Conservation (phyloP, 2,797 vertebrate genomes). For the Strix occidentalis region DNA sequence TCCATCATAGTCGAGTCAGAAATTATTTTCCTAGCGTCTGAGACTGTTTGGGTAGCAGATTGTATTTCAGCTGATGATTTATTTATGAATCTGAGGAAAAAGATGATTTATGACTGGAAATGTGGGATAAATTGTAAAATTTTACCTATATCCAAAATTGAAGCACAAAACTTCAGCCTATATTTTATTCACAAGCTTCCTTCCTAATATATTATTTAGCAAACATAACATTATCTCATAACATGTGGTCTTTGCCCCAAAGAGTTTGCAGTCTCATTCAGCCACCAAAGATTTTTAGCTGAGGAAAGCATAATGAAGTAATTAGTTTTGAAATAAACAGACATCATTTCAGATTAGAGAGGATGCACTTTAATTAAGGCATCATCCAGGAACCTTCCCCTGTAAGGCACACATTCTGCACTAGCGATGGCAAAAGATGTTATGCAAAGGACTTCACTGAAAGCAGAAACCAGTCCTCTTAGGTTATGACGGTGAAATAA, state of each 20-base stretch:
- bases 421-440: not conserved
- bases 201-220: slow-evolving; percentile 34
- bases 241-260: slow-evolving; percentile 8
- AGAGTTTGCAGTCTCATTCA: not conserved
- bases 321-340: slow-evolving; percentile 25
- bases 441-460: not conserved
- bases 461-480: not conserved
- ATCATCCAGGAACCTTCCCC: slow-evolving; percentile 18
- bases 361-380: slow-evolving; percentile 45
- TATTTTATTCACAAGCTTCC: slow-evolving; percentile 22
- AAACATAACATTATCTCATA: slow-evolving; percentile 12
- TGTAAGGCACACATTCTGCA: not conserved
- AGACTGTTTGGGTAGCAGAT: not conserved
- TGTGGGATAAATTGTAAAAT: not conserved
- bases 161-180: not conserved
- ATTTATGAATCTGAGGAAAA: slow-evolving; percentile 11
- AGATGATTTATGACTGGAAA: not conserved
- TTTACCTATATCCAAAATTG: not conserved
- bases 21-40: not conserved
- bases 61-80: slow-evolving; percentile 36
- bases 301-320: slow-evolving; percentile 16
- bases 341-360: slow-evolving; percentile 11
- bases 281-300: not conserved
- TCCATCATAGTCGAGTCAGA: slow-evolving; percentile 20
- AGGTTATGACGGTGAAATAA: not conserved